These are phyloP conservation scores for Pteropus alecto DNA, from an alignment of 2,113 vertebrate genomes.

Conservation along the genomic window DNA sequence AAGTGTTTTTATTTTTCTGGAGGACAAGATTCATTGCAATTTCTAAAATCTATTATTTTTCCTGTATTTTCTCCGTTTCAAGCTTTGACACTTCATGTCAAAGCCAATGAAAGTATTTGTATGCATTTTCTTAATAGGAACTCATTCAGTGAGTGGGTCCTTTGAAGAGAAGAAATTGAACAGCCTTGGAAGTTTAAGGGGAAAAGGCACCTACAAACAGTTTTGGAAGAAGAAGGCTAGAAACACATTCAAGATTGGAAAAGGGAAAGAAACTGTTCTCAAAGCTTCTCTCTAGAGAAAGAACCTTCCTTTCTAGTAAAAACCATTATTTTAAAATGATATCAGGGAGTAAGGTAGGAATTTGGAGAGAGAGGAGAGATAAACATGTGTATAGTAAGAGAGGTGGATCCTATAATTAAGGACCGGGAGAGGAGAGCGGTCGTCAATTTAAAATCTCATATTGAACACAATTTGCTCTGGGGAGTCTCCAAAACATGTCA, in stretches of 20 bases:
- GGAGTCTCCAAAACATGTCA: background rate
- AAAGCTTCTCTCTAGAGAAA: background rate
- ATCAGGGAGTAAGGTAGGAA: background rate
- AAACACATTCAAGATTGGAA: background rate
- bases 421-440: background rate
- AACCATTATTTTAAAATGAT: background rate
- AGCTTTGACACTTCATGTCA: background rate
- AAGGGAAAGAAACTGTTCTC: background rate
- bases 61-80: background rate
- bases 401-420: background rate
- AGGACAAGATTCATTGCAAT: background rate
- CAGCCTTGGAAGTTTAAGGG: background rate
- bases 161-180: background rate
- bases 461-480: background rate
- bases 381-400: background rate
- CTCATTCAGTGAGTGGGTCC: background rate
- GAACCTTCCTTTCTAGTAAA: background rate
- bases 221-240: background rate
- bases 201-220: background rate
- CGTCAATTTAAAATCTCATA: background rate
- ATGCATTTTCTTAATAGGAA: background rate
- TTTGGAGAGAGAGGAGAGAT: background rate
- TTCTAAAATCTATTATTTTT: conserved; percentile 33
- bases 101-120: background rate
- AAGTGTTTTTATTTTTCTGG: background rate